Base-by-base conservation (phyloP, 2,888 invertebrate genomes). In the Folsomia manolachei region DNA sequence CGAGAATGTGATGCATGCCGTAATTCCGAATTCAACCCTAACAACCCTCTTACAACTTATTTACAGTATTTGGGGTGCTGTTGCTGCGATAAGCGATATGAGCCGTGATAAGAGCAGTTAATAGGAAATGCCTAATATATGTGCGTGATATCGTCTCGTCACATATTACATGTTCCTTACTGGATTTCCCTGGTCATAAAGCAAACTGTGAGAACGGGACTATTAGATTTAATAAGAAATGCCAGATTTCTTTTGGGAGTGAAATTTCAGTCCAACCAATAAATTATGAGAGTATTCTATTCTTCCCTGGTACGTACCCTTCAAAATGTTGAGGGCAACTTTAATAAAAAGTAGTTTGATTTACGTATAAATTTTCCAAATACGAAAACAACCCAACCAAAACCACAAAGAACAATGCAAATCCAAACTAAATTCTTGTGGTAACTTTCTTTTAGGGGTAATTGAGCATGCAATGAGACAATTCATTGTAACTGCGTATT, bases 181-280 rank as follows among this genome's bases (percentile, higher is more conserved):
- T 69, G 66, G 69, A 56, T 39, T 66, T 65, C 63, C 51, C 64
- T 66, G 63, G 68, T 67, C 71, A 72, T 74, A 74, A 74, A 74
- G 69, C 71, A 71, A 71, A 72, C 70, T 73, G 74, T 72, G 71
- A 74, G 73, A 76, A 72, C 61, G 74, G 71, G 65, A 69, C 67
- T 74, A 76, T 74, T 76, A 76, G 74, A 76, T 76, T 76, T 76
- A 76, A 76, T 76, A 76, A 76, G 76, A 73, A 76, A 69, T 52
- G 60, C 62, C 68, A 62, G 53, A 71, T 56, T 56, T 56, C 56
- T 56, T 39, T 39, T 14, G n/a, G n/a, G 19, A 56, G 21, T 19
- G 56, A 56, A 56, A 56, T 56, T 21, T 21, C 56, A 56, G 18
- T n/a, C 19, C 56, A n/a, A 56, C 56, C 19, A 7, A 56, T 56